Evolutionary conservation across 2,888 invertebrate genomes (phyloP), one percentile per base, ranked within the genome.

Genomic region (Dioctria rufipes): DNA sequence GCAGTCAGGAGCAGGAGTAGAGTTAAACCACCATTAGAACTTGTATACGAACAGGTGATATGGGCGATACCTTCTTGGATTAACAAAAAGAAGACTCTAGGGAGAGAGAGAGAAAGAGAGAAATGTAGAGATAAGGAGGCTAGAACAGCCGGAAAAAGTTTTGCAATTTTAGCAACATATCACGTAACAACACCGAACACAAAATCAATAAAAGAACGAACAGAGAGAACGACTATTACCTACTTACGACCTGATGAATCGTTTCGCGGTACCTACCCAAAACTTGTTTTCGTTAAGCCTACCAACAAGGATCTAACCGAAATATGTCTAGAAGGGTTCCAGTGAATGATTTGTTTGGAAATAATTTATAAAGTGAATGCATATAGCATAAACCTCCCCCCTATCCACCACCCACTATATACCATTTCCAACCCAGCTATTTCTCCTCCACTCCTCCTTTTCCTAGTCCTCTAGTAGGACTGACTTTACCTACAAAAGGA

Each of bases 101-200:
- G 65, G 65, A 65, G 25, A 25, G 25, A 78, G 65, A 65, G 25
- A 25, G 2, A 25, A 25, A 25, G 25, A 25, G 25, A 25, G 25
- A 25, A 25, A 25, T 25, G 2, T 25, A 25, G 25, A 25, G 0
- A 25, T 25, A 25, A 25, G 2, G 25, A 25, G 25, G 65, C 65
- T 65, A 51, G 8, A 63, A 66, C 63, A 65, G 63, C 65, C 78
- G 65, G 51, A 54, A 66, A 78, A 78, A 46, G 54, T 65, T 78
- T 78, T 78, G 65, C 66, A 65, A 78, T 66, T 78, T 78, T 78
- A 78, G 65, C 54, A 78, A 65, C 65, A 78, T 40, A 54, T 78
- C 65, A 78, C 65, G 66, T 65, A 66, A 54, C 65, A 39, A 54
- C 65, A 39, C 40, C 11, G 78, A 25, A 54, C 51, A 78, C 46